Conservation (phyloP, 2,797 vertebrate species). For the Anisognathus igniventris region DNA sequence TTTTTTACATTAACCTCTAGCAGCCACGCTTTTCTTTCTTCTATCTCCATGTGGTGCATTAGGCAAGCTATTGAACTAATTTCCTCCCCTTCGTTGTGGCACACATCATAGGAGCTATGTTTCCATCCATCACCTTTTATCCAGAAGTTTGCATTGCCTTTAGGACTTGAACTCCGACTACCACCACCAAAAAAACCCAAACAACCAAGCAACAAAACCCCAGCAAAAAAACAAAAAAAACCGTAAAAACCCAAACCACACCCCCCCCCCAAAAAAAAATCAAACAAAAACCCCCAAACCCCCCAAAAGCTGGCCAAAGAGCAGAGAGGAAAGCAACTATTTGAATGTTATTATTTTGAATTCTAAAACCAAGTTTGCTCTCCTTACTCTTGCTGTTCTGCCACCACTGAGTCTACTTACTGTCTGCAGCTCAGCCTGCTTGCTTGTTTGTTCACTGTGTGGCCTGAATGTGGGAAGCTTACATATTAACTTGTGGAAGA, state of each 20-base stretch:
- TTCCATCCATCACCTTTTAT: neutral
- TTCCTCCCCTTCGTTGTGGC: neutral
- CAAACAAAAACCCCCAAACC: fast-evolving
- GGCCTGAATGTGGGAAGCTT: neutral
- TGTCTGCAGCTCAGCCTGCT: neutral
- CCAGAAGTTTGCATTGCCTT: neutral
- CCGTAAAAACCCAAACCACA: neutral
- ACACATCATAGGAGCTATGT: neutral
- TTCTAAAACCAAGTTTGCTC: neutral
- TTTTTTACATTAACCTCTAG: slow-evolving; percentile 17
- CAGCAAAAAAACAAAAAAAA: neutral
- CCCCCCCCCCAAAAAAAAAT: no score
- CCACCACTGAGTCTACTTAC: neutral
- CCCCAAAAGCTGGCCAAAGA: neutral
- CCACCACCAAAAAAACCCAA: neutral
- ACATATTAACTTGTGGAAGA: neutral
- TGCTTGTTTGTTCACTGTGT: neutral
- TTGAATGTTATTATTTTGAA: neutral
- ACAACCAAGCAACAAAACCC: neutral
- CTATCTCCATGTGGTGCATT: neutral
- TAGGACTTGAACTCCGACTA: neutral
- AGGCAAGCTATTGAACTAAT: neutral
- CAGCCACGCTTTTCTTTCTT: neutral
- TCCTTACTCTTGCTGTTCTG: neutral
- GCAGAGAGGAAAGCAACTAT: neutral